Percentiles rank a stretch among this genome's conserved stretches.
These are phyloP conservation scores for Protonemura montana DNA, from an alignment of 2,888 invertebrate genomes.

Conservation along the genomic window DNA sequence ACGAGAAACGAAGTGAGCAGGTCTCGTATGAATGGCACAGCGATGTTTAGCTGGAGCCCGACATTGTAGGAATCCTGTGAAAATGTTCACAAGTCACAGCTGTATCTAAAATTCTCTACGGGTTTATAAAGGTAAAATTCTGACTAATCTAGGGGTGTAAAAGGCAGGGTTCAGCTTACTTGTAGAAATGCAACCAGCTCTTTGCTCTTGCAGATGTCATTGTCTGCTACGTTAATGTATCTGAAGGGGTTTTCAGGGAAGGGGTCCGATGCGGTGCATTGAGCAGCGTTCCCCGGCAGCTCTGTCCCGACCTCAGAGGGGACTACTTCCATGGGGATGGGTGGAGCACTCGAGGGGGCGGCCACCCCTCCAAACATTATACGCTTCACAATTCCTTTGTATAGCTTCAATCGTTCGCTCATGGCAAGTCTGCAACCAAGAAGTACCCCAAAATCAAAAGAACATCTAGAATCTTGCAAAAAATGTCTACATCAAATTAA, in stretches of 20 bases:
- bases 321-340: neutral
- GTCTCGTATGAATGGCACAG: slow-evolving; percentile 42
- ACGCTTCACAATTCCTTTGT: neutral
- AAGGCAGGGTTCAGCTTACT: neutral
- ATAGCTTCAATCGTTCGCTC: neutral
- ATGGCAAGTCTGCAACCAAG: neutral
- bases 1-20: slow-evolving; percentile 45
- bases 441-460: too few species aligned
- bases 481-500: too few species aligned
- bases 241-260: slow-evolving; percentile 10
- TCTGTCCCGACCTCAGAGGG: neutral
- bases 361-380: neutral
- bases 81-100: too few species aligned
- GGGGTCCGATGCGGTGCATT: neutral
- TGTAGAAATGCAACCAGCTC: neutral
- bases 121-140: too few species aligned
- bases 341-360: neutral
- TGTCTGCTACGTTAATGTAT: neutral
- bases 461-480: too few species aligned
- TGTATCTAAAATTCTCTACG: too few species aligned
- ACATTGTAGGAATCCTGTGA: neutral
- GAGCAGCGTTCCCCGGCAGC: neutral
- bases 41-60: slow-evolving; percentile 23
- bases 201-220: neutral
- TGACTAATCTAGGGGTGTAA: too few species aligned